Base-by-base conservation (phyloP, 2,113 vertebrate species). In the Dasypus novemcinctus region DNA sequence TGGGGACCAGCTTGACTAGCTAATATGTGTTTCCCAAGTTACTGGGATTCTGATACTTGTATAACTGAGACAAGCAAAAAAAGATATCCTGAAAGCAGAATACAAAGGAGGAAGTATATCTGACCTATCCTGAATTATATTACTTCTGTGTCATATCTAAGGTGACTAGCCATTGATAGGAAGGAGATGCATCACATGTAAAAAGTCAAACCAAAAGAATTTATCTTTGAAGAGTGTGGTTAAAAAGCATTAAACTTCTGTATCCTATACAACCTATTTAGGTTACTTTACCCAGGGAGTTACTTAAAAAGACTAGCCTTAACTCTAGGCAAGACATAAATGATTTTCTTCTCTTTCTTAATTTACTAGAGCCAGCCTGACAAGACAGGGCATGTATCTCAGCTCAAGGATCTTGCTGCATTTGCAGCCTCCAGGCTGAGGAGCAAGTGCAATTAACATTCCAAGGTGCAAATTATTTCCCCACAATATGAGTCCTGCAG, bases 321-420 rank as follows among this genome's bases (percentile, higher is more conserved):
- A 80, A 90, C 54, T 87, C 38, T 38, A 85, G 80, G 27, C 46
- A 87, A 93, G 90, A 92, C 38, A 7, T 61, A 72, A 87, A 82
- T 87, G 82, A 75, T 64, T 97, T 96, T 85, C 81, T 87, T 94
- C 52, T 61, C 82, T 78, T 59, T 92, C 31, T 92, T 82, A 54
- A 71, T 95, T 93, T 93, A 64, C 76, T 68, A 61, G 72, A 91
- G 79, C 33, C 89, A 85, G 63, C 59, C 41, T 2, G 86, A 38
- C 83, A 86, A 66, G 91, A 81, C 1, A 27, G 59, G 90, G 57
- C 31, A 0, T 23, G 29, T 27, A 5, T 33, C 18, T 7, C 72
- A 85, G 5, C 6, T 18, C 72, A 29, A 66, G 0, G 31, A 17
- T 8, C 59, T 90, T 17, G 4, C 59, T 0, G 23, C 2, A 8